Evolutionary conservation across 2,888 invertebrate species (phyloP).

Genomic region (Brachypalpus laphriformis): DNA sequence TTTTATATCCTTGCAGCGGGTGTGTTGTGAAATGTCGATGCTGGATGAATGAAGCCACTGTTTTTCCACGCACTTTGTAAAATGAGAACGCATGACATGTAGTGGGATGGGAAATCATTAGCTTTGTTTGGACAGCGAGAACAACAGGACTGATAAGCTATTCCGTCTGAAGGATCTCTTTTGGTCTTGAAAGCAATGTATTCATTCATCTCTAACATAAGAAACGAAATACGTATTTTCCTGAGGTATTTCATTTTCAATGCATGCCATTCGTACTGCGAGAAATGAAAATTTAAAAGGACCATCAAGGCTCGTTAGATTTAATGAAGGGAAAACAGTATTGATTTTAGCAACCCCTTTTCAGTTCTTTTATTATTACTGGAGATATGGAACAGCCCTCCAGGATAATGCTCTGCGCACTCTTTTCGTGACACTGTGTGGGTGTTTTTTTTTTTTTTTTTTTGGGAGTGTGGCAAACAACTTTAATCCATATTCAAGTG

Average conservation of each 20-base stretch:
- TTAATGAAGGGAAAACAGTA: conserved; percentile 73
- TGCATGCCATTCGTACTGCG: background rate
- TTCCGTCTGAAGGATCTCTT: conserved; percentile 63
- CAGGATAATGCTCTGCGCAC: conserved; percentile 51
- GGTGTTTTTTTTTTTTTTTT: conserved; percentile 2
- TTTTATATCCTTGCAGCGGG: conserved; percentile 47
- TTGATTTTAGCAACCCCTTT: conserved; percentile 73
- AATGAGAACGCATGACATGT: background rate
- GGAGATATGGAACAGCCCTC: conserved; percentile 70
- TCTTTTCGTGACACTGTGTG: conserved; percentile 46
- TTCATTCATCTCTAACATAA: conserved; percentile 3
- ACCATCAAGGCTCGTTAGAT: conserved; percentile 65
- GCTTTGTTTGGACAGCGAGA: conserved; percentile 56
- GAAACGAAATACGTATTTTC: conserved; percentile 14
- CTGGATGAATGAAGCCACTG: conserved; percentile 42
- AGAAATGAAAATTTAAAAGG: conserved; percentile 49
- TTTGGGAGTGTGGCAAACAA: conserved; percentile 30
- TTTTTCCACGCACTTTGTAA: conserved; percentile 49
- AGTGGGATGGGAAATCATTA: conserved; percentile 59
- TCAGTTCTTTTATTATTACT: conserved; percentile 46
- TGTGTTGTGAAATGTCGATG: conserved; percentile 50
- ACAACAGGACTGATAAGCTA: conserved; percentile 38
- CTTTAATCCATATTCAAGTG: conserved; percentile 32
- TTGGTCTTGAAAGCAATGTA: conserved; percentile 24
- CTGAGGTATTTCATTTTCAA: background rate